phyloP scores from a whole-genome alignment of 2,888 invertebrate species.

The Cephonodes hylas region DNA sequence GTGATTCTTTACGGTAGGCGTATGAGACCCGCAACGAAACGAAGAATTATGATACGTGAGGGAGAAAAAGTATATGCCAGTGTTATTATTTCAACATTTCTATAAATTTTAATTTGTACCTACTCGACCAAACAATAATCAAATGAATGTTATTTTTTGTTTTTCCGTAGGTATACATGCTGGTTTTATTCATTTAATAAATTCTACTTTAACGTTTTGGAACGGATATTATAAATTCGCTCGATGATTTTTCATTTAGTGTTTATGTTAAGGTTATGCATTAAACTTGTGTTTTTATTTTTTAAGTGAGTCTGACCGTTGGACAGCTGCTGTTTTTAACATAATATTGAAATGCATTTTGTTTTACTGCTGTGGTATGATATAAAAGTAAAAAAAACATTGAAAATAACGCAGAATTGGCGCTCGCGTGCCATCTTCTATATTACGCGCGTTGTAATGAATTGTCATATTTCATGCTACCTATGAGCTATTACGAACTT shows the following conservation, averaged over 20 bases:
- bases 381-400: background rate
- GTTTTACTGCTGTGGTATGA: background rate
- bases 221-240: background rate
- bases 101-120: no score
- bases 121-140: no score
- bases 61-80: no score
- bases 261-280: background rate
- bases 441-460: background rate
- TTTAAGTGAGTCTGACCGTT: background rate
- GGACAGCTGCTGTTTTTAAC: slow-evolving; percentile 2
- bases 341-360: background rate
- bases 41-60: no score
- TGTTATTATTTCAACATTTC: no score
- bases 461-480: background rate
- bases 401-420: background rate
- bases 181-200: background rate
- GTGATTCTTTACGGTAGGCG: no score
- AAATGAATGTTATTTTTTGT: background rate
- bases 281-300: background rate
- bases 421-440: background rate
- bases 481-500: background rate
- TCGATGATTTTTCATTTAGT: background rate
- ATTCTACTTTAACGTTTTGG: background rate
- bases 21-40: no score
- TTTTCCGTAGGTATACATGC: background rate